phyloP scores from a whole-genome alignment of 1,140 invertebrate genomes.

The Campoletis sonorensis region DNA sequence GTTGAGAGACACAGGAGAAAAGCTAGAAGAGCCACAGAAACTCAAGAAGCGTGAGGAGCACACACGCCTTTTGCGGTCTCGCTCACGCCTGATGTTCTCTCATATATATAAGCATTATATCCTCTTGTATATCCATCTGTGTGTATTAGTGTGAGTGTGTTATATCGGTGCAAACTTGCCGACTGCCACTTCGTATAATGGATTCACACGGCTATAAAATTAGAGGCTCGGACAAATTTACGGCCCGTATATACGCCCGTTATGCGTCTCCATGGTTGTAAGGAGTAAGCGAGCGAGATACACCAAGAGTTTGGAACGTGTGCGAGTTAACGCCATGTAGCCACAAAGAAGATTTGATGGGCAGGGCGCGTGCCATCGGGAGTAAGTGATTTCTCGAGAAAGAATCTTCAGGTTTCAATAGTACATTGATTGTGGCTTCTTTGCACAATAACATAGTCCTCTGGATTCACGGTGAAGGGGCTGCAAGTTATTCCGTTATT shows the following conservation, averaged over 20 bases:
- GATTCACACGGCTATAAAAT: conserved; percentile 74
- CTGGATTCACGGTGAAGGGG: no score
- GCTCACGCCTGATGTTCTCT: conserved; percentile 37
- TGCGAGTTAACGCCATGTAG: conserved; percentile 24
- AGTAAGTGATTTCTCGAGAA: conserved; percentile 40
- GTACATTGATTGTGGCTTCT: conserved; percentile 17
- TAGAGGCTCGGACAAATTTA: conserved; percentile 75
- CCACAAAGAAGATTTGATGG: conserved; percentile 48
- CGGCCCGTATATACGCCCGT: conserved; percentile 50
- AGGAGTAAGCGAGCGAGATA: conserved; percentile 36
- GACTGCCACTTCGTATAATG: conserved; percentile 73
- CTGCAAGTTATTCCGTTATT: no score
- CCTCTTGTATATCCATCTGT: neutral
- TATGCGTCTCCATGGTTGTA: conserved; percentile 36
- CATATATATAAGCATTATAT: neutral
- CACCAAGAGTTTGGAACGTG: conserved; percentile 14
- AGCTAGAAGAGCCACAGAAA: conserved; percentile 34
- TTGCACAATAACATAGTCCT: neutral
- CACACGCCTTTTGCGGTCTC: conserved; percentile 56
- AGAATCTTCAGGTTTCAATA: conserved; percentile 17
- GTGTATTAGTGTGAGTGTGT: conserved; percentile 45
- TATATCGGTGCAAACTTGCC: conserved; percentile 62
- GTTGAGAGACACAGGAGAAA: conserved; percentile 65
- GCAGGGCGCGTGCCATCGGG: conserved; percentile 47
- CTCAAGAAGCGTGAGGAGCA: conserved; percentile 41